phyloP scores from a whole-genome alignment of 2,113 vertebrate species.

The Colius striatus region DNA sequence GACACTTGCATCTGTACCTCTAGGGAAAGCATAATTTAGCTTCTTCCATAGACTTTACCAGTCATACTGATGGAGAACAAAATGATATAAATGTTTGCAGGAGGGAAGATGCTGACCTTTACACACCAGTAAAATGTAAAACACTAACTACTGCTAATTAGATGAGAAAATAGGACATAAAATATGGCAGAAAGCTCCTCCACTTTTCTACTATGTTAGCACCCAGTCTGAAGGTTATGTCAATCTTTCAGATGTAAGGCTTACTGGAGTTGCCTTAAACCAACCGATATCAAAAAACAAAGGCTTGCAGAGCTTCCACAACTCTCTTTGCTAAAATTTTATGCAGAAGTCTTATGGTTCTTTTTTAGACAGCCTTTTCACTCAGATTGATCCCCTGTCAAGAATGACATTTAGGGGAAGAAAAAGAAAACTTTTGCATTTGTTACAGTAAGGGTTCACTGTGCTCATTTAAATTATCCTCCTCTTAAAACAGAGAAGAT shows the following conservation, averaged over 20 bases:
- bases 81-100: not conserved
- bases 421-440: not conserved
- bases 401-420: not conserved
- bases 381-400: not conserved
- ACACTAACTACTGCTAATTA: not conserved
- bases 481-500: not conserved
- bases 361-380: not conserved
- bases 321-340: not conserved
- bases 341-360: not conserved
- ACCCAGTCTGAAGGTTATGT: not conserved
- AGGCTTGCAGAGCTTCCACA: not conserved
- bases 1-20: not conserved
- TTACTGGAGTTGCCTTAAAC: not conserved
- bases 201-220: not conserved
- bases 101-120: not conserved
- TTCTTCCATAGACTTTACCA: not conserved
- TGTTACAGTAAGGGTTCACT: not conserved
- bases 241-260: not conserved
- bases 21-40: not conserved
- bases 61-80: not conserved
- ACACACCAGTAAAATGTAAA: not conserved
- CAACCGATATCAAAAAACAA: not conserved
- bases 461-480: not conserved
- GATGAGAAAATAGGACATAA: constrained; percentile 6
- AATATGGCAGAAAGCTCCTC: not conserved